Evolutionary conservation across 2,888 invertebrate species (phyloP).

Genomic region (Dicyrtoma fusca): DNA sequence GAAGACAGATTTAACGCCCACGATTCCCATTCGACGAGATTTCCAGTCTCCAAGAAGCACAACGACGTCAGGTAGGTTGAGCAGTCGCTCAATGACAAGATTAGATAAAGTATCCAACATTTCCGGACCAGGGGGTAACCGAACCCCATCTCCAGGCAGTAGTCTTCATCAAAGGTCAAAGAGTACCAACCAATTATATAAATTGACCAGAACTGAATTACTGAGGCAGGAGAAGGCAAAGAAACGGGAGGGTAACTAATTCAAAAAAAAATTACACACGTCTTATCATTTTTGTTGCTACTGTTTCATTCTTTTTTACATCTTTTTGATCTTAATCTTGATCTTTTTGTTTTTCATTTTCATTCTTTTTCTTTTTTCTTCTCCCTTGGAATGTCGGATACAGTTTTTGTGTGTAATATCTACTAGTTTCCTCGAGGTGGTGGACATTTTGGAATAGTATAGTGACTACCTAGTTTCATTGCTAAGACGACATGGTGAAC

Average conservation of each 20-base stretch:
- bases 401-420: too few relatives aligned
- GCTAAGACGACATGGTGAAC: too few relatives aligned
- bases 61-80: slow-evolving; percentile 35
- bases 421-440: too few relatives aligned
- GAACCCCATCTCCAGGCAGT: slow-evolving; percentile 25
- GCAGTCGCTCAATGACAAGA: slow-evolving; percentile 52
- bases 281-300: slow-evolving; percentile 12
- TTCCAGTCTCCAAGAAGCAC: slow-evolving; percentile 23
- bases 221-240: slow-evolving; percentile 53
- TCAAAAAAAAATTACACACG: too few relatives aligned
- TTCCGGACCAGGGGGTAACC: slow-evolving; percentile 40
- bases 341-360: slow-evolving; percentile 13
- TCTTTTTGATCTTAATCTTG: not conserved
- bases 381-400: too few relatives aligned
- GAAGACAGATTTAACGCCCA: slow-evolving; percentile 55
- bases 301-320: slow-evolving; percentile 1
- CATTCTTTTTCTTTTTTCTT: not conserved
- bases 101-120: slow-evolving; percentile 53
- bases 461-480: too few relatives aligned
- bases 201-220: slow-evolving; percentile 55
- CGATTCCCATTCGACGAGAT: slow-evolving; percentile 52
- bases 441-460: too few relatives aligned
- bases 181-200: slow-evolving; percentile 54
- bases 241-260: slow-evolving; percentile 39
- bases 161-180: slow-evolving; percentile 45